A percentile compares a stretch with the other conserved stretches of the same genome.
phyloP scores from a whole-genome alignment of 2,797 vertebrate species.

The Lagodon rhomboides region DNA sequence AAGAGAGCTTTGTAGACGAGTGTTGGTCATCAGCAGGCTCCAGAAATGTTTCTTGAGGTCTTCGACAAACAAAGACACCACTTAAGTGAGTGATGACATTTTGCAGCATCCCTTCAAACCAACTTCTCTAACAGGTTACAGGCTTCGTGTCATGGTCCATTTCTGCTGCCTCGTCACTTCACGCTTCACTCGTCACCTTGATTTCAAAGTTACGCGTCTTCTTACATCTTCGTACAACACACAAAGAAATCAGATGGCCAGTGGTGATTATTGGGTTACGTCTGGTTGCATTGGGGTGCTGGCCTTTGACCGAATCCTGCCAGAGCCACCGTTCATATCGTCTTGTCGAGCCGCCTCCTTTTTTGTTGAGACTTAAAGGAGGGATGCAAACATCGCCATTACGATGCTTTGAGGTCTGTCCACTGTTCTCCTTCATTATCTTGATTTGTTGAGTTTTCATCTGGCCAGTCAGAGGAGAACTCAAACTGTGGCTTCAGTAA shows the following conservation, averaged over 20 bases:
- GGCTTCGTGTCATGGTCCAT: neutral
- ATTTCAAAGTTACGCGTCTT: neutral
- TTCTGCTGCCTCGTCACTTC: neutral
- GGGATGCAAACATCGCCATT: neutral
- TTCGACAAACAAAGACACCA: neutral
- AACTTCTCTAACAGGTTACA: neutral
- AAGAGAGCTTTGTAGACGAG: neutral
- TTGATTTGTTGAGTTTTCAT: neutral
- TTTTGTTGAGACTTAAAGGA: neutral
- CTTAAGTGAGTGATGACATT: neutral
- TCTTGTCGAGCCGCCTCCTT: neutral
- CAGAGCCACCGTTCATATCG: neutral
- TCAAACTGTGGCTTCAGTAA: neutral
- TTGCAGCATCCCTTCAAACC: neutral
- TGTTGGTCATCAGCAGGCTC: neutral
- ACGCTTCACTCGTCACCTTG: neutral
- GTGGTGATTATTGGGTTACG: neutral
- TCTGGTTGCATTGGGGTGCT: neutral
- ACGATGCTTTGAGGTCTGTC: neutral
- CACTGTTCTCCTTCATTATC: accelerated
- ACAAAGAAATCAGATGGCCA: neutral
- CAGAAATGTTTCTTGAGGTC: neutral
- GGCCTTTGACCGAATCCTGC: neutral
- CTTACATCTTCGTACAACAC: too few relatives aligned
- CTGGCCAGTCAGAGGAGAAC: too few relatives aligned